Evolutionary conservation across 2,888 invertebrate species (phyloP).

Genomic region (Xiphydria camelus): DNA sequence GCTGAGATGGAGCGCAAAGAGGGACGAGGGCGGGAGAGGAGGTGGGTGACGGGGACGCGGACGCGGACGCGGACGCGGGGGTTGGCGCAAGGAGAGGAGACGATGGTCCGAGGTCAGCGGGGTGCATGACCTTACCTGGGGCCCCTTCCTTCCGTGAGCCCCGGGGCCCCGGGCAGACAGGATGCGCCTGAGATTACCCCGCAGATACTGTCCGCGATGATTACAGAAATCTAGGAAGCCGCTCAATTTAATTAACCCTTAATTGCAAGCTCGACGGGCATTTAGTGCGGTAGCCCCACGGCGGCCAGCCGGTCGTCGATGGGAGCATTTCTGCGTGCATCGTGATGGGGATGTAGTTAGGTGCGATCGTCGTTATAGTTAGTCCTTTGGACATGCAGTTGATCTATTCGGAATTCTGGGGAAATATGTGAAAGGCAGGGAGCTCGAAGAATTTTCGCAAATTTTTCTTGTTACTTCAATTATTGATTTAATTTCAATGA

Average conservation of each 20-base stretch:
- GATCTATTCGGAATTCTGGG: too few relatives aligned
- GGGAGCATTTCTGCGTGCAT: too few relatives aligned
- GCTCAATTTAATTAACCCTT: constrained; percentile 52
- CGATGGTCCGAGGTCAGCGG: constrained; percentile 57
- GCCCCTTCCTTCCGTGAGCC: constrained; percentile 54
- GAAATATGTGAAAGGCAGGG: too few relatives aligned
- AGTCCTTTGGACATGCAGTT: too few relatives aligned
- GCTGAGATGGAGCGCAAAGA: neutral
- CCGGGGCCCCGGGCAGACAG: constrained; percentile 45
- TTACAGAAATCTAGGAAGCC: constrained; percentile 55
- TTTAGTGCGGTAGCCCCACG: too few relatives aligned
- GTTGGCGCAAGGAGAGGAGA: constrained; percentile 27
- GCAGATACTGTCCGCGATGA: constrained; percentile 55
- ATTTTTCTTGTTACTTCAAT: too few relatives aligned
- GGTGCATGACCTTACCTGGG: constrained; percentile 57
- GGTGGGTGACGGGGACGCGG: constrained; percentile 11
- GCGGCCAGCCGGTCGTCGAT: too few relatives aligned
- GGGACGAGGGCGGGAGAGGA: constrained; percentile 10
- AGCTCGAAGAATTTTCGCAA: too few relatives aligned
- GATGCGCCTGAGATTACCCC: constrained; percentile 54
- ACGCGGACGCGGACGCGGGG: constrained; percentile 7
- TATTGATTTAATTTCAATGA: too few relatives aligned
- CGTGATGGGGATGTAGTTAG: too few relatives aligned
- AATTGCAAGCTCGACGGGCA: constrained; percentile 42
- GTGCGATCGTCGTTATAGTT: too few relatives aligned